phyloP scores from a whole-genome alignment of 2,888 invertebrate genomes.

The Philereme vetulata region DNA sequence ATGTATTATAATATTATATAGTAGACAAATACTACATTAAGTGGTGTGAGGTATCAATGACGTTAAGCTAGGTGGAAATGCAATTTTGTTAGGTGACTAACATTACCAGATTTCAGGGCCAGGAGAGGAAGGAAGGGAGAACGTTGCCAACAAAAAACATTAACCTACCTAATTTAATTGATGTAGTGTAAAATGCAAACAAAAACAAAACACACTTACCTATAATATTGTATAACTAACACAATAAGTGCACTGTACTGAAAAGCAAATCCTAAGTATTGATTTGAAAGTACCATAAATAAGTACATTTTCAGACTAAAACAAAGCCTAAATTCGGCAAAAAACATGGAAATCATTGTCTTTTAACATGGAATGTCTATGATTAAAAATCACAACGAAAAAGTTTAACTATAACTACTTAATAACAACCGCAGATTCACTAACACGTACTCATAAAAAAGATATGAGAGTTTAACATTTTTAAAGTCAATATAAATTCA shows the following conservation, averaged over 20 bases:
- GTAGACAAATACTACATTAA: slow-evolving; percentile 55
- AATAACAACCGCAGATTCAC: slow-evolving; percentile 53
- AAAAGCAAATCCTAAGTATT: slow-evolving; percentile 56
- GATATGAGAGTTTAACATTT: slow-evolving; percentile 68
- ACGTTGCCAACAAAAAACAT: slow-evolving; percentile 29
- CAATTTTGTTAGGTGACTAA: slow-evolving; percentile 53
- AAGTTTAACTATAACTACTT: slow-evolving; percentile 45
- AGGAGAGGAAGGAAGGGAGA: slow-evolving; percentile 33
- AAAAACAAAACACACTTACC: slow-evolving; percentile 54
- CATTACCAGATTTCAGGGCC: slow-evolving; percentile 27
- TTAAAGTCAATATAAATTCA: slow-evolving; percentile 66
- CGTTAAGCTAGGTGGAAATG: slow-evolving; percentile 60
- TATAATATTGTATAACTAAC: slow-evolving; percentile 52
- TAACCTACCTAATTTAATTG: slow-evolving; percentile 27
- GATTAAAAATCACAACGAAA: slow-evolving; percentile 69
- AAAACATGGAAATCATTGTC: slow-evolving; percentile 63
- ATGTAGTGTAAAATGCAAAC: slow-evolving; percentile 54
- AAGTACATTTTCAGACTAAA: slow-evolving; percentile 63
- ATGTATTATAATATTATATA: slow-evolving; percentile 45
- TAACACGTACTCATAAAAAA: slow-evolving; percentile 35
- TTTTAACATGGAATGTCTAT: slow-evolving; percentile 75
- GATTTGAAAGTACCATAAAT: slow-evolving; percentile 49
- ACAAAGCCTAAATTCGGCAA: slow-evolving; percentile 70
- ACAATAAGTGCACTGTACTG: slow-evolving; percentile 73
- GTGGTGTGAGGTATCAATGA: slow-evolving; percentile 74